These are phyloP conservation scores for Calcarius ornatus DNA, from an alignment of 2,113 vertebrate species.

Conservation along the genomic window DNA sequence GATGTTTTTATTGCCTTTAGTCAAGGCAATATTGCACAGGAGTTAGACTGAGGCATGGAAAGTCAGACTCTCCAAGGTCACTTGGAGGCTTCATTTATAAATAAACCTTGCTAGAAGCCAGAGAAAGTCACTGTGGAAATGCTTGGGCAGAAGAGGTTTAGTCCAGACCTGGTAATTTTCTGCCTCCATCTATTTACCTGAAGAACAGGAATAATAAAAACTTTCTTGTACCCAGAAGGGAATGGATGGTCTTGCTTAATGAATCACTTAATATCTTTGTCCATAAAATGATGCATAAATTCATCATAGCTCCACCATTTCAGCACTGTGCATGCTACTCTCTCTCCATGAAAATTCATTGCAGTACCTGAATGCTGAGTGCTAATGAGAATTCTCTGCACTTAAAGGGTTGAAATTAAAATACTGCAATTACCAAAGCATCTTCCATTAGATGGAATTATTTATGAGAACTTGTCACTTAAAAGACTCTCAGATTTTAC, in stretches of 20 bases:
- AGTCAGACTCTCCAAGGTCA: neutral
- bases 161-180: neutral
- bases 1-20: neutral
- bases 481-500: neutral
- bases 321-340: neutral
- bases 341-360: constrained; percentile 34
- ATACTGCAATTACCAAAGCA: neutral
- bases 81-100: neutral
- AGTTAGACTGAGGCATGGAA: neutral
- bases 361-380: neutral
- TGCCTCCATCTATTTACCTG: neutral
- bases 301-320: neutral
- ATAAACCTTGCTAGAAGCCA: neutral
- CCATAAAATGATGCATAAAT: neutral
- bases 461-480: constrained; percentile 55
- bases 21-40: neutral
- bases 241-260: neutral
- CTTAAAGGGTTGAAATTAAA: constrained; percentile 55
- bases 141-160: neutral
- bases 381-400: constrained; percentile 41
- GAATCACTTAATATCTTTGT: neutral
- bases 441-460: constrained; percentile 50
- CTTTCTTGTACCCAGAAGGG: neutral
- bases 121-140: neutral
- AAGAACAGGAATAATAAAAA: neutral